Evolutionary conservation across 2,888 invertebrate species (phyloP).

Genomic region (Cheilosia pagana): DNA sequence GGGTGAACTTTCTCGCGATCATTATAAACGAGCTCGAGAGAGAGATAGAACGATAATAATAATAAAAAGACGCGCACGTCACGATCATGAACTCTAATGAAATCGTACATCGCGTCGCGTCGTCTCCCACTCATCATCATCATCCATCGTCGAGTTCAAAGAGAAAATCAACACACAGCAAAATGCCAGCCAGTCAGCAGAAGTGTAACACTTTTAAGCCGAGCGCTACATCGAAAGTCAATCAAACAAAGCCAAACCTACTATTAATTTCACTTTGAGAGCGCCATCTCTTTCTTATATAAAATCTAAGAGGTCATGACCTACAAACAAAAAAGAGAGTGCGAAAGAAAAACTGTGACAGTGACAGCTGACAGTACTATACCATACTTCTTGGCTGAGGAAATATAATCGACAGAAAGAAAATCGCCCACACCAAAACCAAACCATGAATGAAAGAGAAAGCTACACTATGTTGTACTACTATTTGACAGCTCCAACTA

Average conservation of each 20-base stretch:
- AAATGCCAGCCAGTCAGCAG: conserved; percentile 23
- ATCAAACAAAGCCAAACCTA: conserved; percentile 50
- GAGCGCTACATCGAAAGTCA: conserved; percentile 66
- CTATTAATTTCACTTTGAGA: conserved; percentile 72
- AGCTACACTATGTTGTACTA: conserved; percentile 54
- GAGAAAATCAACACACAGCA: conserved; percentile 53
- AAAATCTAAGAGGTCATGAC: conserved; percentile 83
- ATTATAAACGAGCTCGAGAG: background rate
- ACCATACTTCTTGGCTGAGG: conserved; percentile 49
- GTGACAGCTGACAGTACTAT: conserved; percentile 17
- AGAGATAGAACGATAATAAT: background rate
- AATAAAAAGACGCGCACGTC: conserved; percentile 54
- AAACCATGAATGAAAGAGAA: conserved; percentile 69
- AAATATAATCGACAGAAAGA: conserved; percentile 35
- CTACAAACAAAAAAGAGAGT: conserved; percentile 77
- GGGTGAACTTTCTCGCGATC: conserved; percentile 81
- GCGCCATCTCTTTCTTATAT: conserved; percentile 52
- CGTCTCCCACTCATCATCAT: conserved; percentile 61
- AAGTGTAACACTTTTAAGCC: conserved; percentile 68
- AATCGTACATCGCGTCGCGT: conserved; percentile 47
- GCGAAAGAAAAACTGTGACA: conserved; percentile 48
- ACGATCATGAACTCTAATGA: conserved; percentile 74
- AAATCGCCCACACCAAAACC: conserved; percentile 44
- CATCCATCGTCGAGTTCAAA: conserved; percentile 34
- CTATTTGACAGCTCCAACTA: conserved; percentile 47